Evolutionary conservation across 2,888 invertebrate genomes (phyloP), one percentile per base, ranked within the genome.

Genomic region (Abscondita cerata): DNA sequence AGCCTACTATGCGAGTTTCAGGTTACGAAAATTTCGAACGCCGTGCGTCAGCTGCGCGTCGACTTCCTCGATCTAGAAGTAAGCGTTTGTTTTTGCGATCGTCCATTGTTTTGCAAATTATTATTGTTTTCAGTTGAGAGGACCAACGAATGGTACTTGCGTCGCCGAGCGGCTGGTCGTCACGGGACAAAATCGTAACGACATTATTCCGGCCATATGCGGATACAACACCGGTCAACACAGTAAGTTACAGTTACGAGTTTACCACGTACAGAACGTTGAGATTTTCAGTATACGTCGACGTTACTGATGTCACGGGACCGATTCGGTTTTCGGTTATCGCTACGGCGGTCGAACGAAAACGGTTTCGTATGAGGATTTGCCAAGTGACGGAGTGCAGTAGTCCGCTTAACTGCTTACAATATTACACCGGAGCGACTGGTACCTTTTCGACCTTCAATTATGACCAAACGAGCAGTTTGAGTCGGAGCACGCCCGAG

Each of bases 201-300:
- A 84, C 63, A 77, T 84, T n/a, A 81, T 91, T 60, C 92, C 92
- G 0, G 83, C 86, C 3, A 78, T 92, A 16, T 92, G 92, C 74
- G 92, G 92, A 13, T 85, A 89, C 38, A 92, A 91, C 73, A 87
- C 89, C 0, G 91, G 90, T 11, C 90, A 90, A 75, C 91, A 91
- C 71, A 80, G 92, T 92, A 81, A 82, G 80, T 38, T 31, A 11
- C 1, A 4, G 0, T 18, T 52, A 4, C 13, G 1, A 5, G 8
- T 41, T 16, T 5, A 12, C 4, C n/a, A 25, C 12, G 12, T n/a
- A 6, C 11, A 18, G 34, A 1, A 15, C 15, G 33, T 36, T n/a
- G n/a, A n/a, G n/a, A n/a, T 53, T 78, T 84, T 11, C 76, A 92
- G 92, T 90, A 59, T 91, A 90, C 73, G 81, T 92, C 11, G 89